Percentiles rank a stretch among this genome's conserved stretches.
These are phyloP conservation scores for Enteromius trimaculatus DNA, from an alignment of 2,797 vertebrate genomes.

Conservation along the genomic window DNA sequence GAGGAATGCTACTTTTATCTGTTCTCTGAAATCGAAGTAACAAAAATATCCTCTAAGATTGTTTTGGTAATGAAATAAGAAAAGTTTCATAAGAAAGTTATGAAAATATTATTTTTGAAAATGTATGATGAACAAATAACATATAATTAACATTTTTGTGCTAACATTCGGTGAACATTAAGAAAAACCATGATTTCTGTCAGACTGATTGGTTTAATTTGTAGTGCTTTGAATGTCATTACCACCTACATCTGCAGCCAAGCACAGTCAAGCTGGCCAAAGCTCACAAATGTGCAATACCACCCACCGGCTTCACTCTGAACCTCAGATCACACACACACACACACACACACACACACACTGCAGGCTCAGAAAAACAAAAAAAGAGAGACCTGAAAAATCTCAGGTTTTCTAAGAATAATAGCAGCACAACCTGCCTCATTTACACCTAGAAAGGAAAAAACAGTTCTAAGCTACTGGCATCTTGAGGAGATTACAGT, in stretches of 20 bases:
- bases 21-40: background rate
- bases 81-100: too few species aligned
- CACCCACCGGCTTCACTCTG: conserved; percentile 7
- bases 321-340: conserved; percentile 19
- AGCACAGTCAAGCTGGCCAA: conserved; percentile 27
- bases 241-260: conserved; percentile 17
- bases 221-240: conserved; percentile 22
- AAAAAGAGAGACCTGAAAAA: background rate
- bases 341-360: conserved; percentile 12
- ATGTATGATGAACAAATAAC: too few species aligned
- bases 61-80: too few species aligned
- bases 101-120: background rate
- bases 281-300: conserved; percentile 15
- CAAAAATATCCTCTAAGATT: background rate
- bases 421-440: background rate
- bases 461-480: background rate
- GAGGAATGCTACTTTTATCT: background rate
- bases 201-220: conserved; percentile 18
- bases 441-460: conserved; percentile 17
- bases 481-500: background rate
- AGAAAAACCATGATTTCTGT: background rate
- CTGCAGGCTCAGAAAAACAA: background rate
- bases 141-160: too few species aligned
- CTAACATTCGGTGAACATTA: background rate
- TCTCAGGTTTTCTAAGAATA: conserved; percentile 19